Conservation (phyloP, 2,113 vertebrate species). For the Cyphomyrus discorhynchus region DNA sequence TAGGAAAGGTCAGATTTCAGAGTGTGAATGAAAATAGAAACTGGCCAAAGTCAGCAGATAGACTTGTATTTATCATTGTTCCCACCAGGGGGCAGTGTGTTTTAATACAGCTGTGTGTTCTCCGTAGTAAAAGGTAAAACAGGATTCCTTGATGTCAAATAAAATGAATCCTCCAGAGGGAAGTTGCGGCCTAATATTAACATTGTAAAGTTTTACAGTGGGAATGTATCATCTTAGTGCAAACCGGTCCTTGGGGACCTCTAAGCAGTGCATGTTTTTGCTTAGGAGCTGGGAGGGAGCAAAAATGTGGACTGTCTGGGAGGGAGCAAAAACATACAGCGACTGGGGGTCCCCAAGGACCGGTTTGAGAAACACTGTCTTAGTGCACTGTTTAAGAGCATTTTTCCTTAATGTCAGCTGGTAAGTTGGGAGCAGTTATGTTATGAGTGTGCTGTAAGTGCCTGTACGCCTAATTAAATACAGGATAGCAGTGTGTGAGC, state of each 20-base stretch:
- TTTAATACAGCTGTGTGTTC: neutral
- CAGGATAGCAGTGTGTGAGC: neutral
- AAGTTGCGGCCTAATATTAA: neutral
- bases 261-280: neutral
- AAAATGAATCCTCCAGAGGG: neutral
- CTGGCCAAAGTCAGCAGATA: neutral
- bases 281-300: neutral
- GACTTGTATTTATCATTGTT: neutral
- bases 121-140: neutral
- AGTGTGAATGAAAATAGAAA: neutral
- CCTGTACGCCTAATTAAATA: neutral
- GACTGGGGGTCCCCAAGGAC: neutral
- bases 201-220: neutral
- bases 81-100: conserved; percentile 46
- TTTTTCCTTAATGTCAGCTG: neutral
- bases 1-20: conserved; percentile 77
- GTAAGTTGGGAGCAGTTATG: neutral
- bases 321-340: neutral
- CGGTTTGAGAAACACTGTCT: neutral
- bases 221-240: neutral
- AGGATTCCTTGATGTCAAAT: neutral
- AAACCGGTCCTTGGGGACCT: neutral
- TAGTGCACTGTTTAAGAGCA: neutral
- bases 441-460: no score
- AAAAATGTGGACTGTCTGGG: no score